These are phyloP conservation scores for Dicerorhinus sumatrensis DNA, from an alignment of 2,113 vertebrate species.

Conservation along the genomic window DNA sequence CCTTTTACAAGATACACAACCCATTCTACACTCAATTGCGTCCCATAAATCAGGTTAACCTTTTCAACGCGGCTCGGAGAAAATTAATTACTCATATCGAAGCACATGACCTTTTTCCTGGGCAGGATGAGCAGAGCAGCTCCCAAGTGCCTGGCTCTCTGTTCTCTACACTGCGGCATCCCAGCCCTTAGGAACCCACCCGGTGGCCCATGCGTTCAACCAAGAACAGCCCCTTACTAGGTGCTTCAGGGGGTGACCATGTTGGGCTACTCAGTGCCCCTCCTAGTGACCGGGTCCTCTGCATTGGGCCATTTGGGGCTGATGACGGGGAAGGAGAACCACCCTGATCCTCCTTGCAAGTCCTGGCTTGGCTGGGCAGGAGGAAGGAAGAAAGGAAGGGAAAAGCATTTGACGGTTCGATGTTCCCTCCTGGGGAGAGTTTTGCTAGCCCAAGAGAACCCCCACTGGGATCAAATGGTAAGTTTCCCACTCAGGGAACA, in stretches of 20 bases:
- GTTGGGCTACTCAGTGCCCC: not conserved
- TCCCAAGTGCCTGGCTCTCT: not conserved
- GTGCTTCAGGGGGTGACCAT: not conserved
- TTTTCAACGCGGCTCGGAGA: conserved; percentile 89
- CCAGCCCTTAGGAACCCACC: not conserved
- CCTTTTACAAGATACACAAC: conserved; percentile 91
- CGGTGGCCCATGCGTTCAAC: not conserved
- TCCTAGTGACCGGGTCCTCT: not conserved
- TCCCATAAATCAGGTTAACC: conserved; percentile 93
- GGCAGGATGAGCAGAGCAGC: conserved; percentile 80
- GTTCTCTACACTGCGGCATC: not conserved
- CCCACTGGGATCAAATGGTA: not conserved
- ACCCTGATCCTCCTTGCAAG: not conserved
- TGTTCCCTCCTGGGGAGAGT: not conserved
- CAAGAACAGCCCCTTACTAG: not conserved
- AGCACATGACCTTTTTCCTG: conserved; percentile 89
- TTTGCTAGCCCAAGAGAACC: not conserved
- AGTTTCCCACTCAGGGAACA: not conserved
- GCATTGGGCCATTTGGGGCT: not conserved
- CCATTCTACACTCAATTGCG: conserved; percentile 89
- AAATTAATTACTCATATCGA: conserved; percentile 92
- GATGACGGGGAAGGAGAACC: not conserved
- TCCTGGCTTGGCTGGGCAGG: not conserved
- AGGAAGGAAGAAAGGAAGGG: not conserved
- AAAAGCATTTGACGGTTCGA: not conserved